Percentiles rank a stretch among this genome's conserved stretches.
These are phyloP conservation scores for Radopholus similis DNA, from an alignment of 1,140 invertebrate genomes.

Conservation along the genomic window DNA sequence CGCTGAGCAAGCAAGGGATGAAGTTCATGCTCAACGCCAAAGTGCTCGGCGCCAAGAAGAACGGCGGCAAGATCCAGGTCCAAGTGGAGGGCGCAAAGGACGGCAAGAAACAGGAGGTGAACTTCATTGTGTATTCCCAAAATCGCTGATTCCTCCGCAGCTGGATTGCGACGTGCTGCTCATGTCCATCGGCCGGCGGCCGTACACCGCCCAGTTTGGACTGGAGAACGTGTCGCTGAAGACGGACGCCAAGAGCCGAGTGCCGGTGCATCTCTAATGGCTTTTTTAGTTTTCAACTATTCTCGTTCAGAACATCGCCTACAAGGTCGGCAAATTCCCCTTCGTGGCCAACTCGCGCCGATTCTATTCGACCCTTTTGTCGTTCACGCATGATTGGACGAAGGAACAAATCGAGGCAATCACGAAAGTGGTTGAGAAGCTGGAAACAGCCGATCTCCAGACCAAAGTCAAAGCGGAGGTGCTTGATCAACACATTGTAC, in stretches of 20 bases:
- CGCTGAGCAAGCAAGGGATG: slow-evolving; percentile 67
- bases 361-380: no score
- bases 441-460: no score
- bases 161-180: slow-evolving; percentile 84
- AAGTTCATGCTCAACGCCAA: slow-evolving; percentile 93
- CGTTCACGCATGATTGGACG: no score
- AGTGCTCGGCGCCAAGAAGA: slow-evolving; percentile 80
- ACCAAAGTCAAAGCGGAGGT: no score
- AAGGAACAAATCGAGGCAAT: no score
- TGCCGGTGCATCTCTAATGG: slow-evolving; percentile 76
- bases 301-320: slow-evolving; percentile 76
- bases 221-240: slow-evolving; percentile 87
- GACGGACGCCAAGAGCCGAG: slow-evolving; percentile 82
- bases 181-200: slow-evolving; percentile 89
- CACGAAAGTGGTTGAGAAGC: no score
- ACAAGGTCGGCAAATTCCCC: slow-evolving; percentile 95
- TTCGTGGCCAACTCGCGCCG: slow-evolving; percentile 94
- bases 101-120: slow-evolving; percentile 79
- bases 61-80: slow-evolving; percentile 68
- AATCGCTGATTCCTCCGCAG: slow-evolving; percentile 61
- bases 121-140: no score
- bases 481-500: no score
- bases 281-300: no score
- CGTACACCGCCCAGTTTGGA: slow-evolving; percentile 85
- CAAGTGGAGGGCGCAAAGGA: slow-evolving; percentile 85